Base-by-base conservation (phyloP, 2,797 vertebrate species). In the Phoxinus dragarum region DNA sequence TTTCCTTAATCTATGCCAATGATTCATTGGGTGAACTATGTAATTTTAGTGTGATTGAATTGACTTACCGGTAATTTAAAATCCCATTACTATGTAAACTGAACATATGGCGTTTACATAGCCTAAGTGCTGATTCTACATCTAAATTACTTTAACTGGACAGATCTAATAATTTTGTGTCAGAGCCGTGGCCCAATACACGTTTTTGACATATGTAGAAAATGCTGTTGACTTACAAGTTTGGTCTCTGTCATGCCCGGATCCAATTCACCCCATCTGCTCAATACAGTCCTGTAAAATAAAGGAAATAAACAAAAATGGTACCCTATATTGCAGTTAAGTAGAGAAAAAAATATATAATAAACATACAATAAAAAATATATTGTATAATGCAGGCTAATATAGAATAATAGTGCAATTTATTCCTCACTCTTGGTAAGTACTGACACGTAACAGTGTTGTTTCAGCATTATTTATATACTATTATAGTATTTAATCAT, bases 101-200 rank as follows among this genome's bases (percentile, higher is more conserved):
- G 69, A 74, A 82, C 27, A 74, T 74, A 64, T 82, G 81, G 69
- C 19, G 16, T 47, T 64, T 64, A 61, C 56, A 49, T 49, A n/a
- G n/a, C n/a, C n/a, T n/a, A 36, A 82, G 34, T 17, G 69, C 56
- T 36, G 42, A 74, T 36, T 74, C 19, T 74, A 23, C 31, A 66
- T 47, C 54, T 36, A 38, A 36, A 5, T 74, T 82, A 47, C 19
- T 34, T 21, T 64, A 34, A 36, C 36, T 3, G 1, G 12, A 80
- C 19, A 38, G 9, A 27, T 38, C 16, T 56, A 36, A 38, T 47
- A 1, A 82, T 34, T n/a, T 36, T 73, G 19, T 47, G 38, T 47
- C 69, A 47, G 54, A 61, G 52, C 23, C 21, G 2, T 81, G 16
- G 80, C 23, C 23, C 52, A 72, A 27, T 82, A 59, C 52, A 73